Conservation (phyloP, 2,113 vertebrate genomes). For the Coreoperca whiteheadi region DNA sequence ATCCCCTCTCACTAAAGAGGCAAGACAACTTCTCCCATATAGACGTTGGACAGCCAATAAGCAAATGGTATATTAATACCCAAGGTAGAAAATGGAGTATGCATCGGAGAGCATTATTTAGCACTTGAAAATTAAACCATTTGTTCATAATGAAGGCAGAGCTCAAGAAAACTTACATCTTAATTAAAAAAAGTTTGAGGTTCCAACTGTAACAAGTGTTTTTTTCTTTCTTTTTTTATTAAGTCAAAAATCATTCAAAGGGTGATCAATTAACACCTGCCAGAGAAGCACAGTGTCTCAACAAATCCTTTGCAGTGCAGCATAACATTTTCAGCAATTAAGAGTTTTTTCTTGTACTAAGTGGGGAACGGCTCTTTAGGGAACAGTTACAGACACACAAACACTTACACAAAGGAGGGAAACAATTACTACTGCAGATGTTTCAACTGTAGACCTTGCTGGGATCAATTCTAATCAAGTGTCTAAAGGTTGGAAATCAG, state of each 20-base stretch:
- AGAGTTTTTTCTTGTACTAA: slow-evolving; percentile 57
- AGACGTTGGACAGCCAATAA: neutral
- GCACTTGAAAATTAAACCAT: slow-evolving; percentile 10
- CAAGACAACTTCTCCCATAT: neutral
- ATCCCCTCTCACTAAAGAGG: neutral
- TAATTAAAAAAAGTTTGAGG: slow-evolving; percentile 72
- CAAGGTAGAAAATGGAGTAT: neutral
- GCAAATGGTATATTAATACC: neutral
- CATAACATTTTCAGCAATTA: slow-evolving; percentile 67
- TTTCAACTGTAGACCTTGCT: slow-evolving; percentile 58
- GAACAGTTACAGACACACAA: slow-evolving; percentile 52
- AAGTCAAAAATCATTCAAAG: slow-evolving; percentile 67
- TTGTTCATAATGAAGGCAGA: slow-evolving; percentile 64
- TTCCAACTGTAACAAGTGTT: slow-evolving; percentile 55
- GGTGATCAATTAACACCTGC: slow-evolving; percentile 75
- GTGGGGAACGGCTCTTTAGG: slow-evolving; percentile 61
- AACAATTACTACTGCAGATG: slow-evolving; percentile 67
- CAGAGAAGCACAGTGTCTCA: slow-evolving; percentile 58
- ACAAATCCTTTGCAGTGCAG: slow-evolving; percentile 43
- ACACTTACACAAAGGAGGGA: slow-evolving; percentile 29
- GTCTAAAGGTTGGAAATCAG: slow-evolving; percentile 60
- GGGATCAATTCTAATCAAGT: slow-evolving; percentile 74
- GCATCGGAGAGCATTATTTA: slow-evolving; percentile 56
- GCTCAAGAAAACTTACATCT: slow-evolving; percentile 67
- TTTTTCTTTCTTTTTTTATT: slow-evolving; percentile 59